Evolutionary conservation across 2,113 vertebrate genomes (phyloP), one percentile per base, ranked within the genome.

Genomic region (Gadus macrocephalus): DNA sequence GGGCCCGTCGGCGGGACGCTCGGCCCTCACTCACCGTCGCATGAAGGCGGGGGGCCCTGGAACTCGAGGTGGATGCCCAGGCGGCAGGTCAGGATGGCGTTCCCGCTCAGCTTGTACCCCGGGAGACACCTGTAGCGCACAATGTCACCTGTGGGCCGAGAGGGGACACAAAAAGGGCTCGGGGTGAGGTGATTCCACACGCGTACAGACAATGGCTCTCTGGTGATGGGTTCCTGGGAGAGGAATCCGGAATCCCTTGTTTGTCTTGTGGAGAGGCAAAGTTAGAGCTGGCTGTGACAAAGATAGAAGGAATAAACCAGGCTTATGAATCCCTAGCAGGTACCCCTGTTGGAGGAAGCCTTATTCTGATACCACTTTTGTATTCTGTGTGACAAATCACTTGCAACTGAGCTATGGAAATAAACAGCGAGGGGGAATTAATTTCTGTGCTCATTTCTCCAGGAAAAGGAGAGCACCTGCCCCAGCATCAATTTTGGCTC

Each of bases 81-180:
- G 1, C 92, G 93, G 88, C 97, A 98, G 49, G 95, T 96, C 77
- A 95, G 89, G 73, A 98, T 96, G 84, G 94, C 95, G 75, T 86
- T 97, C 4, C 96, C 97, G 31, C 90, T 92, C 72, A 98, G 83
- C 62, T 93, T 94, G 71, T 96, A 98, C 65, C 97, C 97, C 1
- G 95, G 94, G 16, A 98, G 91, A 86, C 96, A 98, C 59, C 93
- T 86, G 86, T 98, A 98, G 63, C 95, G 93, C 69, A 98, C 95
- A 0, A 96, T 92, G 74, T 98, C 95, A 81, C 96, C 97, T 98
- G 85, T 75, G 77, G 63, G 77, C 17, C 17, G 20, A n/a, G 20
- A 25, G 4, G 11, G 67, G 62, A 61, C 11, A 69, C 17, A 20
- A 17, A 68, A 22, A 20, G 20, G 38, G 3, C 35, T 17, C n/a